phyloP scores from a whole-genome alignment of 1,140 invertebrate genomes.

The Platyura marginata region DNA sequence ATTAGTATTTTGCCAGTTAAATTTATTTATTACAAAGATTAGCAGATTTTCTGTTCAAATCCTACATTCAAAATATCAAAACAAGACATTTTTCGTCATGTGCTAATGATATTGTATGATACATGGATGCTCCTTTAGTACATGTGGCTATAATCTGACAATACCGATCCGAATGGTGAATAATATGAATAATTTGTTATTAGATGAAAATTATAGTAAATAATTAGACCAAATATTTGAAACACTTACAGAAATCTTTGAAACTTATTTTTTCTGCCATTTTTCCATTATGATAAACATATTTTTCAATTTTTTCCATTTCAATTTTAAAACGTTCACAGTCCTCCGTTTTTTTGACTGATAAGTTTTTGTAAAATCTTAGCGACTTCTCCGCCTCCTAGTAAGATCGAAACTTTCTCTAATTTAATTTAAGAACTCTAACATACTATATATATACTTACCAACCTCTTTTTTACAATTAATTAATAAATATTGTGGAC shows the following conservation, averaged over 20 bases:
- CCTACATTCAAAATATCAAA: too few relatives aligned
- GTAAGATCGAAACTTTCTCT: slow-evolving; percentile 24
- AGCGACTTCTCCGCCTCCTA: slow-evolving; percentile 45
- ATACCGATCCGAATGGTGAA: too few relatives aligned
- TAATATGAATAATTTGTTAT: too few relatives aligned
- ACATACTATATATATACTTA: neutral
- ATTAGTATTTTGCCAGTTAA: too few relatives aligned
- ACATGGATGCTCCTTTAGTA: too few relatives aligned
- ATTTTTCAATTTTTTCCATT: slow-evolving; percentile 9
- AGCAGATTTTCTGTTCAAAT: too few relatives aligned
- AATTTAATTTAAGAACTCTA: neutral
- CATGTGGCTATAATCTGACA: too few relatives aligned
- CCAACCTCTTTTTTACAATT: slow-evolving; percentile 12
- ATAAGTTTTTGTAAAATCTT: slow-evolving; percentile 13
- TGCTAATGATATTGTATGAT: too few relatives aligned
- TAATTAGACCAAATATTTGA: too few relatives aligned
- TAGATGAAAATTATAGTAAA: too few relatives aligned
- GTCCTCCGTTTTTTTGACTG: slow-evolving; percentile 1
- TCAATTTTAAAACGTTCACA: slow-evolving; percentile 1
- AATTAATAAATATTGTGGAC: slow-evolving; percentile 49
- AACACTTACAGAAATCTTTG: neutral
- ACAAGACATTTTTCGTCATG: too few relatives aligned
- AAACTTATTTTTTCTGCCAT: neutral
- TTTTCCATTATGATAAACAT: neutral
- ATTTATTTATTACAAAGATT: too few relatives aligned